Base-by-base conservation (phyloP, 2,797 vertebrate genomes). In the Chloroceryle amazona region DNA sequence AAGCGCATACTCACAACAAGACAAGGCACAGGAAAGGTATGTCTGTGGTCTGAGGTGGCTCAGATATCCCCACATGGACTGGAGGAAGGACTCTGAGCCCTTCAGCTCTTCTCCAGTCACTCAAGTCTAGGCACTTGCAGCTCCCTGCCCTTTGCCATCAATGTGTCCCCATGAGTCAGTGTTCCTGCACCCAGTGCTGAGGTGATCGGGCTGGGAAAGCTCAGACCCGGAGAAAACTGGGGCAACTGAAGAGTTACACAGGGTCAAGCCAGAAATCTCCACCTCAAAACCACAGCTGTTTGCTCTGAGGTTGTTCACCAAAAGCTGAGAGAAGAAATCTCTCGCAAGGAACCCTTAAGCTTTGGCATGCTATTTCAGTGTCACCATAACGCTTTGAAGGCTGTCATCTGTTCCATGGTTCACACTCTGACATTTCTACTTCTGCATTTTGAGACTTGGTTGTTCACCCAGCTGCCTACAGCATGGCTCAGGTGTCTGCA, bases 151-250 rank as follows among this genome's bases (percentile, higher is more conserved):
- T n/a, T 66, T 1, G 0, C 29, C 33, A 18, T 10, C 21, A 12
- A 61, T 26, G 6, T 1, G 2, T 51, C 20, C 44, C 41, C 63
- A 55, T 0, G 0, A 61, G 60, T 4, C 58, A 23, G 26, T 0
- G 0, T 15, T 35, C 31, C 28, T 35, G 10, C 2, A 1, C 23
- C 23, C 25, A 11, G 54, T 6, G 13, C 65, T 9, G 15, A 52
- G 42, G 17, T 13, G 23, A 39, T 49, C 31, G 33, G 41, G 10
- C 19, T 54, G 62, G 31, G 22, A 71, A 54, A 70, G 51, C 7
- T 60, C 26, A 16, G 51, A 65, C 23, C 16, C 42, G 31, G 46
- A 61, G 44, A 39, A 74, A 75, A 55, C 11, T 11, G n/a, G 8
- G 4, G 8, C 41, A 73, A 49, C 6, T 3, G 5, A 39, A 60